Evolutionary conservation across 2,888 invertebrate species (phyloP), one percentile per base, ranked within the genome.

Genomic region (Drosophila buzzatii): DNA sequence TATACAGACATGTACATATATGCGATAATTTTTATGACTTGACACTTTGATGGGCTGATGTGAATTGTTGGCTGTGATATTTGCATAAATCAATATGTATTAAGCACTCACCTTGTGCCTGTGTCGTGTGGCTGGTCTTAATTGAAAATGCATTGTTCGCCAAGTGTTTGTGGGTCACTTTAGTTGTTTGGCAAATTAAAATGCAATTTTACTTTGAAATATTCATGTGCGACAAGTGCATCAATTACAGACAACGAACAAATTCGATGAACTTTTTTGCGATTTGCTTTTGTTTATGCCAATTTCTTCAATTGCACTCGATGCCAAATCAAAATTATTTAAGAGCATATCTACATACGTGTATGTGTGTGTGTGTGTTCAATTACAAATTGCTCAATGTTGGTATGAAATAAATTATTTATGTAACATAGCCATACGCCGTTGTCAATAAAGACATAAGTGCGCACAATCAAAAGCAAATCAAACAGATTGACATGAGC

Each of bases 401-500:
- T 65, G 72, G 79, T 69, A 52, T 73, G 70, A 33, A 72, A 83
- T 85, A 85, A 85, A 85, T 85, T 76, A 85, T 85, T 88, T 83
- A 88, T 83, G 69, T 74, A 75, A 82, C 72, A 65, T 66, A 39
- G 42, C 53, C 37, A 45, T 56, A 61, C 79, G 86, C 57, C 72
- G 70, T 60, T 85, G 85, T 86, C 85, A 83, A 88, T 85, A 83
- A 85, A 85, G 86, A 83, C 81, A 85, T 73, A 85, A 85, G 86
- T 79, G 89, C 67, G 80, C 85, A 76, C 85, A 76, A 85, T 88
- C 81, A 85, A 88, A 85, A 68, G 70, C 87, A 76, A 82, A 73
- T 81, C 78, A 84, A 76, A 73, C 69, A 79, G 70, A 79, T 74
- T 83, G 83, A 87, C 85, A 81, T 41, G 59, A 57, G 45, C 68